Conservation (phyloP, 2,888 invertebrate species). For the Macaria liturata region DNA sequence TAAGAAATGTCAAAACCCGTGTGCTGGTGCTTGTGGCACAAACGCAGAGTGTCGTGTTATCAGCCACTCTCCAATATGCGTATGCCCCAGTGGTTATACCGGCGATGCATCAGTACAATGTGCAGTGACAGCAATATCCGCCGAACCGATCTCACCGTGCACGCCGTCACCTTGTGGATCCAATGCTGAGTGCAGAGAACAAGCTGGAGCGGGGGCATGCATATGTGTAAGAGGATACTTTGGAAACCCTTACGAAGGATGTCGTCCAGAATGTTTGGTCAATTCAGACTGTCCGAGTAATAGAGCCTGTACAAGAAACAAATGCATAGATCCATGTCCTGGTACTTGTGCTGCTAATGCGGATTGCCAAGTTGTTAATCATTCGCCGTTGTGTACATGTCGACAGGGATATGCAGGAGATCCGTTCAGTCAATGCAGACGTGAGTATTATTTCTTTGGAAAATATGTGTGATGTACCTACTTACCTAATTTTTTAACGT, state of each 20-base stretch:
- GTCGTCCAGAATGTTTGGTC: slow-evolving; percentile 88
- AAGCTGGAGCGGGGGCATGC: slow-evolving; percentile 85
- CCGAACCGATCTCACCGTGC: slow-evolving; percentile 78
- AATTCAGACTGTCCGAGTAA: slow-evolving; percentile 89
- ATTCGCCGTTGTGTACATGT: slow-evolving; percentile 88
- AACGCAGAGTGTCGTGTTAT: slow-evolving; percentile 90
- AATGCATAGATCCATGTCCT: slow-evolving; percentile 90
- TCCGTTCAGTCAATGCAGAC: slow-evolving; percentile 85
- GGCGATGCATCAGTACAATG: slow-evolving; percentile 91
- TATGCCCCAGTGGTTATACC: slow-evolving; percentile 86
- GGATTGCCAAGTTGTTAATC: slow-evolving; percentile 88
- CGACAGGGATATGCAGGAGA: slow-evolving; percentile 87
- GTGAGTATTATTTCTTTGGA: slow-evolving; percentile 46
- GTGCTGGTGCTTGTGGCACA: slow-evolving; percentile 87
- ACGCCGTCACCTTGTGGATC: slow-evolving; percentile 85
- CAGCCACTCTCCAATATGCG: slow-evolving; percentile 89
- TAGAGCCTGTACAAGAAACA: slow-evolving; percentile 87
- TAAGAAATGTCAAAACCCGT: slow-evolving; percentile 90
- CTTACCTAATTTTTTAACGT: no score
- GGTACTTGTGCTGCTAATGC: slow-evolving; percentile 90
- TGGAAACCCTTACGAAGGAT: slow-evolving; percentile 92
- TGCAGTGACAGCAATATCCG: slow-evolving; percentile 44
- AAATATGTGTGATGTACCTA: no score
- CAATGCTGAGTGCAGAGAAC: slow-evolving; percentile 85
- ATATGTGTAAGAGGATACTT: slow-evolving; percentile 87